These are phyloP conservation scores for Frankliniella fusca DNA, from an alignment of 2,888 invertebrate genomes.

Conservation along the genomic window DNA sequence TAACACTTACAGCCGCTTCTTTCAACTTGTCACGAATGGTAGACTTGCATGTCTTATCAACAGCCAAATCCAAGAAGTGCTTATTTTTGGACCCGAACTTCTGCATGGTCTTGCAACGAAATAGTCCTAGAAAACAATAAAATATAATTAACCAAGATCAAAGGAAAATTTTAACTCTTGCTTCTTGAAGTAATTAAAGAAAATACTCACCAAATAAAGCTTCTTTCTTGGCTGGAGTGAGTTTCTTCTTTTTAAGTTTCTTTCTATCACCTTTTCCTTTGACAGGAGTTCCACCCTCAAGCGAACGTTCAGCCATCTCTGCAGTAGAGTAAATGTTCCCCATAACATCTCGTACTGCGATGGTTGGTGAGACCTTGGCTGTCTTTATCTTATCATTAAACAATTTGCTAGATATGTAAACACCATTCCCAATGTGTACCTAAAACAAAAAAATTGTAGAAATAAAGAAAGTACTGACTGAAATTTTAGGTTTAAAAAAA, in stretches of 20 bases:
- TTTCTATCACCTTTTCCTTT: not conserved
- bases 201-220: not conserved
- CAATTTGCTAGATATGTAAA: not conserved
- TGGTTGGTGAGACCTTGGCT: not conserved
- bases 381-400: not conserved
- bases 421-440: not conserved
- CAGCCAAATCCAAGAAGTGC: not conserved
- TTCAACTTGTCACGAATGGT: not conserved
- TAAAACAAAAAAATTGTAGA: not conserved
- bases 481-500: no score
- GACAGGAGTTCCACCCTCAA: not conserved
- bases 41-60: not conserved
- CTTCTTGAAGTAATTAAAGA: not conserved
- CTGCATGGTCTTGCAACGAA: not conserved
- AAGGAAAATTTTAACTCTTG: not conserved
- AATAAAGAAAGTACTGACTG: no score
- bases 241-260: not conserved
- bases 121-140: not conserved
- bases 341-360: not conserved
- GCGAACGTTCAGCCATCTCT: not conserved
- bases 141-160: not conserved
- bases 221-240: not conserved
- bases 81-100: not conserved
- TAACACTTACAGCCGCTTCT: not conserved
- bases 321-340: not conserved